phyloP scores from a whole-genome alignment of 2,797 vertebrate species.

The Macrochelys suwanniensis region DNA sequence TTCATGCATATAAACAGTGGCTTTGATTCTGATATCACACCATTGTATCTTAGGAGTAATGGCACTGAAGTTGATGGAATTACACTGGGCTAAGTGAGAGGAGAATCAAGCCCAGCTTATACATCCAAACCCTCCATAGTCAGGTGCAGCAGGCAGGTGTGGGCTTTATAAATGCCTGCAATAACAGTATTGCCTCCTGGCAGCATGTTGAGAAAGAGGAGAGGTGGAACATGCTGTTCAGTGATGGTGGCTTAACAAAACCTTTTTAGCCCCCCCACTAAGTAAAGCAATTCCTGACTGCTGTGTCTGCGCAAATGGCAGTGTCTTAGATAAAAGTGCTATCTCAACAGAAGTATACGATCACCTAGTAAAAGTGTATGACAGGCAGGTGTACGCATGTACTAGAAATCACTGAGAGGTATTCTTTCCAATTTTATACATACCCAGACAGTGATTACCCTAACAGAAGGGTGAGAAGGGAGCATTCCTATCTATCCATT shows the following conservation, averaged over 20 bases:
- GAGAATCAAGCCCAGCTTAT: background rate
- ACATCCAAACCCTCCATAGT: background rate
- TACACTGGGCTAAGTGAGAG: background rate
- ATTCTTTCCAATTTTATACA: background rate
- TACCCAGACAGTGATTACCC: background rate
- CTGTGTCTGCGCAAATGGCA: background rate
- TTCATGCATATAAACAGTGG: background rate
- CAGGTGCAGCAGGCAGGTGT: background rate
- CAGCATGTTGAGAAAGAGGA: fast-evolving
- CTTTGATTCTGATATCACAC: background rate
- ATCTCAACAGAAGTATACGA: background rate
- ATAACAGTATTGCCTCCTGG: background rate
- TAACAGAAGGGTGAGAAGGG: background rate
- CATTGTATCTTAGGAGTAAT: background rate
- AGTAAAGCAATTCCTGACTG: constrained; percentile 3
- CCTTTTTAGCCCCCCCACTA: background rate
- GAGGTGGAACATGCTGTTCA: background rate
- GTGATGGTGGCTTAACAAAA: background rate
- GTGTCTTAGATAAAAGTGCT: background rate
- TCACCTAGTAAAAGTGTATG: background rate
- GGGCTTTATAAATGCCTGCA: background rate
- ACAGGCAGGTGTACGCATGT: background rate
- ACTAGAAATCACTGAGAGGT: background rate
- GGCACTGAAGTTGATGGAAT: background rate
- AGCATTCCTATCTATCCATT: background rate